Percentiles rank a stretch among this genome's conserved stretches.
Evolutionary conservation across 2,888 invertebrate genomes (phyloP).

Genomic region (Anoplius nigerrimus): DNA sequence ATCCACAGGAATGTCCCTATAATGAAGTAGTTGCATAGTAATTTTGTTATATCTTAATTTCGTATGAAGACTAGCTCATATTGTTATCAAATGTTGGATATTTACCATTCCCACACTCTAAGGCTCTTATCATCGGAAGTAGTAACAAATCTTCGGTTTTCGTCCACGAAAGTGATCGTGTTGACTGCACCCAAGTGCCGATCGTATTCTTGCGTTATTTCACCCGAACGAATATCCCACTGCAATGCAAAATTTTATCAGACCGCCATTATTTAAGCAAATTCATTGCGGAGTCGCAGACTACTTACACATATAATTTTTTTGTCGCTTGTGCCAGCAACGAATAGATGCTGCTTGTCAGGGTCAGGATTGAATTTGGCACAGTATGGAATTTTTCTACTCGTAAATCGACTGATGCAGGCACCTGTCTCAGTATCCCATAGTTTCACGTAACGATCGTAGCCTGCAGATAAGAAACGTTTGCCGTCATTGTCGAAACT

Average conservation of each 20-base stretch:
- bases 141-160: slow-evolving; percentile 97
- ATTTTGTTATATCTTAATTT: not conserved
- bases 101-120: slow-evolving; percentile 97
- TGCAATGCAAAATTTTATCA: slow-evolving; percentile 71
- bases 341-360: slow-evolving; percentile 97
- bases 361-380: slow-evolving; percentile 98
- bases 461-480: slow-evolving; percentile 96
- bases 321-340: slow-evolving; percentile 98
- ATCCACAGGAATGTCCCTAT: slow-evolving; percentile 93
- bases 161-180: slow-evolving; percentile 99
- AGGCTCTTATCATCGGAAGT: slow-evolving; percentile 99
- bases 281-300: slow-evolving; percentile 6
- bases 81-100: not conserved
- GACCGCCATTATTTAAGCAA: not conserved
- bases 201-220: slow-evolving; percentile 98
- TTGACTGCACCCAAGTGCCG: slow-evolving; percentile 99
- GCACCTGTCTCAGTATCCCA: slow-evolving; percentile 99
- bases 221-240: slow-evolving; percentile 98
- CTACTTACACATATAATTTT: slow-evolving; percentile 97
- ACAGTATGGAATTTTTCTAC: slow-evolving; percentile 98
- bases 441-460: slow-evolving; percentile 97
- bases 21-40: not conserved
- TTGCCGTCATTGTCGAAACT: slow-evolving; percentile 96
- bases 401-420: slow-evolving; percentile 91
- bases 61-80: not conserved